These are phyloP conservation scores for Scalopus aquaticus DNA, from an alignment of 2,113 vertebrate genomes.

Conservation along the genomic window DNA sequence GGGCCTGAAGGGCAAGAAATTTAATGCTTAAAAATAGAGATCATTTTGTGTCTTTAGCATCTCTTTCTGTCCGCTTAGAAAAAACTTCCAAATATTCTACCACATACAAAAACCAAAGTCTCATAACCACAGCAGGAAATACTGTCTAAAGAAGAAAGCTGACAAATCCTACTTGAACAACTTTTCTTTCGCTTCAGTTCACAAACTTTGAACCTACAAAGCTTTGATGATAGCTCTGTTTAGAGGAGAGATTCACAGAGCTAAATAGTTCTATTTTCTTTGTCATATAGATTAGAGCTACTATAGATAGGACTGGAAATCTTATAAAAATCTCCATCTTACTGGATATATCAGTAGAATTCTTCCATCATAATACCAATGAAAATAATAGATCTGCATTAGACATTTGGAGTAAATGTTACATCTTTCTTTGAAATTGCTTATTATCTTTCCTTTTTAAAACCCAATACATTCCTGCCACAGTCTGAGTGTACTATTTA, in stretches of 20 bases:
- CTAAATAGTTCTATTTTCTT: conserved; percentile 33
- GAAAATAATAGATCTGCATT: conserved; percentile 51
- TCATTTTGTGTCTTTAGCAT: neutral
- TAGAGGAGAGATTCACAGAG: neutral
- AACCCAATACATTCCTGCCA: conserved; percentile 49
- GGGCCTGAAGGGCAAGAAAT: neutral
- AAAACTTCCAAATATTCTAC: conserved; percentile 47
- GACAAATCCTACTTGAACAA: conserved; percentile 32
- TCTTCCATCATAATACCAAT: conserved; percentile 22
- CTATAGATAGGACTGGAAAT: conserved; percentile 1
- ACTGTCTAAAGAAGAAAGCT: conserved; percentile 55
- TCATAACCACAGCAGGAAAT: conserved; percentile 43
- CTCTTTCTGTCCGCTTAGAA: neutral
- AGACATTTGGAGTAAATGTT: conserved; percentile 15
- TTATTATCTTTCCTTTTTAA: conserved; percentile 61
- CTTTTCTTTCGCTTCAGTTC: conserved; percentile 38
- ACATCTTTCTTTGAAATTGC: conserved; percentile 47
- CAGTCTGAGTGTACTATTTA: neutral
- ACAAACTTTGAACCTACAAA: conserved; percentile 53
- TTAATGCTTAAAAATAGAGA: conserved; percentile 26
- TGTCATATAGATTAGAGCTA: neutral
- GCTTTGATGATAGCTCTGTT: neutral
- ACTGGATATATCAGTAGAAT: conserved; percentile 26
- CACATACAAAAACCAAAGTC: conserved; percentile 54
- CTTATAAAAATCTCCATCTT: conserved; percentile 29